Evolutionary conservation across 2,888 invertebrate genomes (phyloP).

Genomic region (Iselma pallidipennis): DNA sequence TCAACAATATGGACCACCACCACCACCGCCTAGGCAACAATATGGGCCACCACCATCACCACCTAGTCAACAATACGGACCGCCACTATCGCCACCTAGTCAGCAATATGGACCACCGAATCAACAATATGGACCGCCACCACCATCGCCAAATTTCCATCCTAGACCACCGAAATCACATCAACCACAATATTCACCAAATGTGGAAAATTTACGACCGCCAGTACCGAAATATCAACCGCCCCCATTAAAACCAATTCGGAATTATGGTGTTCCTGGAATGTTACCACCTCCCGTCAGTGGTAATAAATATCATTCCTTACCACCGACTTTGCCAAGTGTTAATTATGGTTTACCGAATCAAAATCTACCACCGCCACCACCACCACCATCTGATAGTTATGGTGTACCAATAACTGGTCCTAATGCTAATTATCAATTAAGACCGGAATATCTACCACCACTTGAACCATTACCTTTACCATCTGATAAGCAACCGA

Average conservation of each 20-base stretch:
- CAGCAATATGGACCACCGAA: constrained; percentile 27
- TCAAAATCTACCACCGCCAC: constrained; percentile 14
- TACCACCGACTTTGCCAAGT: constrained; percentile 11
- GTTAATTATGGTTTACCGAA: neutral
- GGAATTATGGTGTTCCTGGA: constrained; percentile 19
- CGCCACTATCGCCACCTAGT: constrained; percentile 26
- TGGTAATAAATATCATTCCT: constrained; percentile 28
- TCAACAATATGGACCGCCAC: constrained; percentile 19
- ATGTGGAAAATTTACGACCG: neutral
- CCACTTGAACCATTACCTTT: constrained; percentile 41
- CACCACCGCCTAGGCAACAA: constrained; percentile 15
- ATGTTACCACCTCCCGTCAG: constrained; percentile 32
- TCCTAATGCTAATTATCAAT: constrained; percentile 39
- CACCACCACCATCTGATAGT: constrained; percentile 49
- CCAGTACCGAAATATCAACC: neutral
- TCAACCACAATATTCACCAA: neutral
- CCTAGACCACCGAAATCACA: neutral
- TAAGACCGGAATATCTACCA: constrained; percentile 36
- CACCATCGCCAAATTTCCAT: constrained; percentile 9
- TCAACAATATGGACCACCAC: constrained; percentile 27
- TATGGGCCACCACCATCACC: constrained; percentile 29
- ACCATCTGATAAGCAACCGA: constrained; percentile 46
- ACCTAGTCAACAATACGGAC: constrained; percentile 24
- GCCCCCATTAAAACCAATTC: neutral
- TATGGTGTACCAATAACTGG: constrained; percentile 53